These are phyloP conservation scores for Hemiscyllium ocellatum DNA, from an alignment of 2,113 vertebrate genomes.

Conservation along the genomic window DNA sequence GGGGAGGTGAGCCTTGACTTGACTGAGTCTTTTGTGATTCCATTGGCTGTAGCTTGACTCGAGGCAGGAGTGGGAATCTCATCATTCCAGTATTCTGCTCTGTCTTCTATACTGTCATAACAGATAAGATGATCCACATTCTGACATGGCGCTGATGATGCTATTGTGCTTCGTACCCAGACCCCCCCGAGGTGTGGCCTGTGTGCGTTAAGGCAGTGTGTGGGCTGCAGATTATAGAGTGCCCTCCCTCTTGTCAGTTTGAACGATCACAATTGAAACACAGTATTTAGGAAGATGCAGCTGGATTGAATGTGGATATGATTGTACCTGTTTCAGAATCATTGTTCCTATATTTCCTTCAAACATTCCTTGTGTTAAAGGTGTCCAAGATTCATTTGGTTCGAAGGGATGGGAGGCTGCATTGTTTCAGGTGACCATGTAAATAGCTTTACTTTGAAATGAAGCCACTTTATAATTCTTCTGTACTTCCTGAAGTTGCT, in stretches of 20 bases:
- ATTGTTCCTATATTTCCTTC: not conserved
- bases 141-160: not conserved
- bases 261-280: not conserved
- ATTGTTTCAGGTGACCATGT: conserved; percentile 34
- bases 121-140: not conserved
- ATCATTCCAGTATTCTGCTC: not conserved
- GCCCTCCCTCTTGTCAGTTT: not conserved
- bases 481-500: conserved; percentile 31
- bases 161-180: not conserved
- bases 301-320: not conserved
- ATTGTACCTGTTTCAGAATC: not conserved
- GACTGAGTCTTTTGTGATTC: too few species aligned
- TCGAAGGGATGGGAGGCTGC: not conserved
- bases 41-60: not conserved
- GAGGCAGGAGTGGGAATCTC: not conserved
- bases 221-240: not conserved
- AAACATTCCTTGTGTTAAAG: not conserved
- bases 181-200: not conserved
- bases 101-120: not conserved
- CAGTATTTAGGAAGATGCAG: conserved; percentile 9
- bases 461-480: conserved; percentile 32
- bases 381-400: conserved; percentile 23
- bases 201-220: not conserved
- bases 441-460: conserved; percentile 34
- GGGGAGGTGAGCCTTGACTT: not conserved